Base-by-base conservation (phyloP, 2,888 invertebrate species). In the Drosophila kambysellisi region DNA sequence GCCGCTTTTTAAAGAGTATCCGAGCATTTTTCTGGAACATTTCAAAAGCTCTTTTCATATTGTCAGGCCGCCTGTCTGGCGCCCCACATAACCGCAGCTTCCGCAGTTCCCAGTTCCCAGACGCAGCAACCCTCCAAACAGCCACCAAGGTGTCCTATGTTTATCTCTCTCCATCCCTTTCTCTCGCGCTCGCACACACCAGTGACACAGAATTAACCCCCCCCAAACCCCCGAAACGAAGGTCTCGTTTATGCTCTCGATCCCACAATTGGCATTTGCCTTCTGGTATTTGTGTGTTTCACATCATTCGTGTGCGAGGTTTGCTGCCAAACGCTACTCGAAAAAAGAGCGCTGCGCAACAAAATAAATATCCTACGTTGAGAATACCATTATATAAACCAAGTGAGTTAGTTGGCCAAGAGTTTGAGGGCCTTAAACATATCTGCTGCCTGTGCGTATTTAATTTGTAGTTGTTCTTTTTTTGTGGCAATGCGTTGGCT, bases 61-160 rank as follows among this genome's bases (percentile, higher is more conserved):
- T 37, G 77, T 74, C 77, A 77, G 83, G 79, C 65, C 83, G 83
- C 72, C 83, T 68, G 64, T 12, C 20, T 25, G 83, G 71, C 83
- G 83, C 81, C 80, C 20, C n/a, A 43, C 32, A 39, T 51, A 57
- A 30, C 35, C 56, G 2, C 39, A 39, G 29, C 37, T 9, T 54
- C 58, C 74, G 17, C 50, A 39, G 37, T 29, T 4, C 37, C 46
- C 50, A 39, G 37, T 29, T 4, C 37, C 46, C 25, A 46, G 29
- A 29, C 37, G 25, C 50, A n/a, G 62, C 69, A 71, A 76, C 82
- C 74, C 79, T 68, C 46, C n/a, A 41, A 17, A 57, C 81, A 78
- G 81, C 75, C 76, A 65, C 73, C 67, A 66, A 29, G 30, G 39
- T 72, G 66, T 51, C 66, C 61, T 43, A 41, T 63, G 50, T 61